Evolutionary conservation across 2,888 invertebrate genomes (phyloP).

Genomic region (Amphipyra berbera): DNA sequence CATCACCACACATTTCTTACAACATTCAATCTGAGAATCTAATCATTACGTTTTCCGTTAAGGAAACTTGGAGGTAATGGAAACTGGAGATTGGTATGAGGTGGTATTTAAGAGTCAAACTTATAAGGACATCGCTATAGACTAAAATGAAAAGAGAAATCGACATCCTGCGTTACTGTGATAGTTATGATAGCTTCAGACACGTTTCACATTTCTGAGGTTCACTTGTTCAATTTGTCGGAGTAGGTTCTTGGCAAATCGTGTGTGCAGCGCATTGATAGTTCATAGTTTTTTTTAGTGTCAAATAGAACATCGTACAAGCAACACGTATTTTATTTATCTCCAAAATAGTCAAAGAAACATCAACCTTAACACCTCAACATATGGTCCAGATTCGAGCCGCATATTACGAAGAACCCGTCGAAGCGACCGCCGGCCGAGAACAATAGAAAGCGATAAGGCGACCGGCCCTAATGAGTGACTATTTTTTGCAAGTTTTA

Average conservation of each 20-base stretch:
- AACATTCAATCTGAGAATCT: conserved; percentile 54
- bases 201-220: conserved; percentile 41
- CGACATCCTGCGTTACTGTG: conserved; percentile 50
- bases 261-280: too few relatives aligned
- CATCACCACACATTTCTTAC: conserved; percentile 68
- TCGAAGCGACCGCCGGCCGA: too few relatives aligned
- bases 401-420: too few relatives aligned
- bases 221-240: conserved; percentile 10
- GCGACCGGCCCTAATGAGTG: too few relatives aligned
- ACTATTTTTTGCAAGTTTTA: too few relatives aligned
- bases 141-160: conserved; percentile 59
- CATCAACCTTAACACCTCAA: too few relatives aligned
- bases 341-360: too few relatives aligned
- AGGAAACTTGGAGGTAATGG: conserved; percentile 54
- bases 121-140: conserved; percentile 47
- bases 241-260: conserved; percentile 29
- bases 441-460: too few relatives aligned
- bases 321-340: too few relatives aligned
- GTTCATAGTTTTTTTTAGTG: too few relatives aligned
- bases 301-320: too few relatives aligned
- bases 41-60: conserved; percentile 42
- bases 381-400: too few relatives aligned
- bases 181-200: conserved; percentile 33
- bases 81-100: conserved; percentile 46
- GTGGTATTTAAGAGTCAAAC: conserved; percentile 40